Percentiles rank a stretch among this genome's conserved stretches.
These are phyloP conservation scores for Periparus ater DNA, from an alignment of 2,797 vertebrate genomes.

Conservation along the genomic window DNA sequence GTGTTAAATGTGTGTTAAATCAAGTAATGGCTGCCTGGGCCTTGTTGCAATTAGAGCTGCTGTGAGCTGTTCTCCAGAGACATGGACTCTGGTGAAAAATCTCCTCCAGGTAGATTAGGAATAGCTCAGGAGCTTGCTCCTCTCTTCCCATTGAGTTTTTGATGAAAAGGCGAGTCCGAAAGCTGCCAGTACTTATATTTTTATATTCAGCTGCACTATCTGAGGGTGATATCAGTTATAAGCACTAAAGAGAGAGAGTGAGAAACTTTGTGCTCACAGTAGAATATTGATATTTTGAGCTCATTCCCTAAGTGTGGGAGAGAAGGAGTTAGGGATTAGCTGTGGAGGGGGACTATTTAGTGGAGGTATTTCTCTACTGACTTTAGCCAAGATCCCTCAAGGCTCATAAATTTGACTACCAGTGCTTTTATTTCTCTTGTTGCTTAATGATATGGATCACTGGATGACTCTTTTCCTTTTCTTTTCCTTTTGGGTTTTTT, in stretches of 20 bases:
- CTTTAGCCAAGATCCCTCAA: slow-evolving; percentile 17
- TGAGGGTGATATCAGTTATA: background rate
- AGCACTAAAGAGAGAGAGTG: background rate
- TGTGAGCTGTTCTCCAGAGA: slow-evolving; percentile 26
- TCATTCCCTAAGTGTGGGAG: background rate
- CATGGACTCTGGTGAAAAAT: background rate
- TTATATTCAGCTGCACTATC: background rate
- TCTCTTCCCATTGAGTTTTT: background rate
- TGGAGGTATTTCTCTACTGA: background rate
- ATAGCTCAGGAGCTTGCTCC: background rate
- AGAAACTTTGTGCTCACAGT: background rate
- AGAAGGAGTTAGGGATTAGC: background rate
- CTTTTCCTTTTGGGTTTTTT: background rate
- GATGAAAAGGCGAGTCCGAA: background rate
- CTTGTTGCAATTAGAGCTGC: slow-evolving; percentile 11
- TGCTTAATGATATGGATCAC: background rate
- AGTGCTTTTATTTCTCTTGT: background rate
- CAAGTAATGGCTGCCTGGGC: background rate
- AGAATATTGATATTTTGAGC: background rate
- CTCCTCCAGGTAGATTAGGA: background rate
- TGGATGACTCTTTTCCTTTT: background rate
- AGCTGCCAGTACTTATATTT: background rate
- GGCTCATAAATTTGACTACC: slow-evolving; percentile 20
- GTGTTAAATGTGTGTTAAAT: slow-evolving; percentile 63
- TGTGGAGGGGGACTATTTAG: background rate